These are phyloP conservation scores for Glaucopsyche alexis DNA, from an alignment of 2,888 invertebrate species.

Conservation along the genomic window DNA sequence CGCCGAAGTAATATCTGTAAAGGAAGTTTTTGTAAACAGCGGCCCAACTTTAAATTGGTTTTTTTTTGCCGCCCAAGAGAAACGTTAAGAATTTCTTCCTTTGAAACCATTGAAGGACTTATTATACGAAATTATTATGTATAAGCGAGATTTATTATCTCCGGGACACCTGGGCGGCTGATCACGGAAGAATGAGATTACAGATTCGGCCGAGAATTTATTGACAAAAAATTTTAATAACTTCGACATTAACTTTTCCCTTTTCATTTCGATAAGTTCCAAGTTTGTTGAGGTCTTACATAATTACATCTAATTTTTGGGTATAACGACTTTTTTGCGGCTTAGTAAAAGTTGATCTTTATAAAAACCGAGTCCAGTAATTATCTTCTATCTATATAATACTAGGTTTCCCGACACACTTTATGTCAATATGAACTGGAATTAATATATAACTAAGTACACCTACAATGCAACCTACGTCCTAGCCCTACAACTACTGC, in stretches of 20 bases:
- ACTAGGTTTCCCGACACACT: too few relatives aligned
- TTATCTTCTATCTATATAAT: too few relatives aligned
- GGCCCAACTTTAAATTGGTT: constrained; percentile 59
- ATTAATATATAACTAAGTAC: too few relatives aligned
- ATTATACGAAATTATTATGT: constrained; percentile 39
- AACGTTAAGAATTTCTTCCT: constrained; percentile 48
- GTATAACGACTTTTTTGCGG: too few relatives aligned
- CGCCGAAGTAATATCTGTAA: constrained; percentile 55
- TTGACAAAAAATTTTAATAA: constrained; percentile 17
- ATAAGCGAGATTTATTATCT: constrained; percentile 33
- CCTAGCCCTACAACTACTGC: too few relatives aligned
- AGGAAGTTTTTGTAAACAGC: constrained; percentile 57
- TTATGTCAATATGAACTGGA: too few relatives aligned
- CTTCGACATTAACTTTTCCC: constrained; percentile 3
- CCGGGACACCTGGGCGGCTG: constrained; percentile 27
- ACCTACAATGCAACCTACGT: too few relatives aligned
- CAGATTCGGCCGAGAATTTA: neutral
- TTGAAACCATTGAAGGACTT: constrained; percentile 45
- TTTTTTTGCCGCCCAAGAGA: constrained; percentile 49
- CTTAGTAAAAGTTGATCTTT: too few relatives aligned
- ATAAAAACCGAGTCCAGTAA: too few relatives aligned
- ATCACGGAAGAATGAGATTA: constrained; percentile 21
- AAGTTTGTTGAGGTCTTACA: neutral
- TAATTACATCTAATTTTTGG: too few relatives aligned
- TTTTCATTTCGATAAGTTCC: neutral